These are phyloP conservation scores for Pituophis catenifer DNA, from an alignment of 2,113 vertebrate genomes.

Conservation along the genomic window DNA sequence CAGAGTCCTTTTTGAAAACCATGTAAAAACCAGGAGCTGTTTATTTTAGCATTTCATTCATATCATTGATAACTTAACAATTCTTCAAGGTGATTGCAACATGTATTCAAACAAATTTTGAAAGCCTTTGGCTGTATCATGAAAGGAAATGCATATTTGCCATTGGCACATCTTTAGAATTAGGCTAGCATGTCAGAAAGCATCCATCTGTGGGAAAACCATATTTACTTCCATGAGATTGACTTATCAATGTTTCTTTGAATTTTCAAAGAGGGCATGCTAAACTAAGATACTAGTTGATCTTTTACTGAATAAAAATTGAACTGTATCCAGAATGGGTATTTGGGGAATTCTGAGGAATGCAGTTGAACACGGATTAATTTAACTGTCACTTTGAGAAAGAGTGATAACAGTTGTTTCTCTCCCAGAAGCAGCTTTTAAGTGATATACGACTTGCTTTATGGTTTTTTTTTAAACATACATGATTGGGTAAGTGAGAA, in stretches of 20 bases:
- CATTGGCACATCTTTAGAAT: background rate
- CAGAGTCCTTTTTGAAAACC: background rate
- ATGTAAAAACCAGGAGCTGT: background rate
- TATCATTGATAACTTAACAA: background rate
- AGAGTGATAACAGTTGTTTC: background rate
- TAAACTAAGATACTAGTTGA: background rate
- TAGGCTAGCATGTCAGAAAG: background rate
- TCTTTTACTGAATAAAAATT: background rate
- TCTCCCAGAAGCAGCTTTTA: conserved; percentile 2
- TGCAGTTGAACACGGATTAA: background rate
- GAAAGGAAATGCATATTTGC: background rate
- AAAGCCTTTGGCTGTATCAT: background rate
- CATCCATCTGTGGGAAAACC: background rate
- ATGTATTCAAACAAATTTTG: background rate
- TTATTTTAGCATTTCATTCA: background rate
- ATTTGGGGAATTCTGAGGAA: background rate
- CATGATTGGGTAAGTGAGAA: background rate
- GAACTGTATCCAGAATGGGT: background rate
- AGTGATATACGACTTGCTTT: background rate
- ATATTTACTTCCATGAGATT: background rate
- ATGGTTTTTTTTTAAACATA: background rate
- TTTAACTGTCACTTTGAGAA: conserved; percentile 15
- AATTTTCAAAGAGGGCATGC: background rate
- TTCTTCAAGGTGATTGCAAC: background rate
- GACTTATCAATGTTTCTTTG: background rate